Percentiles rank a stretch among this genome's conserved stretches.
Conservation (phyloP, 2,888 invertebrate species). For the Panzeria rudis region DNA sequence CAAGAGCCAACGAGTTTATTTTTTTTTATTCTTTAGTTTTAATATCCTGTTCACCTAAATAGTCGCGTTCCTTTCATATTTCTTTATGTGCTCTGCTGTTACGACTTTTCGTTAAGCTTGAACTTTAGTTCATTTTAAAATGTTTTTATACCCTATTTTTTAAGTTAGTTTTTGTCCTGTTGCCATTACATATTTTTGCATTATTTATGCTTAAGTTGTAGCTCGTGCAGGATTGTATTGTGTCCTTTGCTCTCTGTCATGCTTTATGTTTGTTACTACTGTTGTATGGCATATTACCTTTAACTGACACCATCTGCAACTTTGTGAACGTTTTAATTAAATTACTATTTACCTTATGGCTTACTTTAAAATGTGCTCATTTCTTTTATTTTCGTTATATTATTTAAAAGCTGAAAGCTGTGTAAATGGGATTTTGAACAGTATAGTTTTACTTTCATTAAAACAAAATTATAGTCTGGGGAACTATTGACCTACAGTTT, state of each 20-base stretch:
- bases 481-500: conserved; percentile 72
- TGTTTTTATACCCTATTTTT: conserved; percentile 26
- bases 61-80: conserved; percentile 43
- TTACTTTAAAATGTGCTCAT: conserved; percentile 65
- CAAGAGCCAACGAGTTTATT: conserved; percentile 30
- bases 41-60: conserved; percentile 53
- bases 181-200: conserved; percentile 69
- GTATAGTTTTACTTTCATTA: conserved; percentile 70
- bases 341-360: conserved; percentile 82
- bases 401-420: conserved; percentile 40
- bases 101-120: conserved; percentile 41
- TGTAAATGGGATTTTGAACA: conserved; percentile 59
- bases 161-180: conserved; percentile 37
- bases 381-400: neutral
- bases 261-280: neutral
- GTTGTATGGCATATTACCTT: conserved; percentile 56
- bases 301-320: conserved; percentile 67
- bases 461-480: conserved; percentile 71
- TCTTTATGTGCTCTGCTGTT: conserved; percentile 10
- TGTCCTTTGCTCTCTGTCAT: conserved; percentile 15
- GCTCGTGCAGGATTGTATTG: conserved; percentile 49
- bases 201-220: conserved; percentile 72
- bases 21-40: too few relatives aligned
- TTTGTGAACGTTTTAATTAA: conserved; percentile 80
- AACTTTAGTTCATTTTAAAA: conserved; percentile 13